Conservation (phyloP, 2,797 vertebrate genomes). For the Acanthopagrus latus region DNA sequence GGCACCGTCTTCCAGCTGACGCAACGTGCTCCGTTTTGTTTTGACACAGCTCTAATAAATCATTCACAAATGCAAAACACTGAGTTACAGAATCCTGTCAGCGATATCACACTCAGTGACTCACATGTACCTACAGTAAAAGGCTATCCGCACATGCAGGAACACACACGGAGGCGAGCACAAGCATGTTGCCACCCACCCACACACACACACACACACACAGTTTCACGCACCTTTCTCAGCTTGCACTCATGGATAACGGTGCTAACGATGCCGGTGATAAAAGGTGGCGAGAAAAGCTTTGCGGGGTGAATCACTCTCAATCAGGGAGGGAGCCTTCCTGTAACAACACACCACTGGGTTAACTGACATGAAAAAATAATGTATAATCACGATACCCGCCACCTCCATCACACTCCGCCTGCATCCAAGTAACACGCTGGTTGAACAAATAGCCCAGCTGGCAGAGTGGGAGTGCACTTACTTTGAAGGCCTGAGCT, state of each 20-base stretch:
- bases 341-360: constrained; percentile 43
- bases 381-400: constrained; percentile 60
- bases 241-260: constrained; percentile 54
- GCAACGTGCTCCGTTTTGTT: constrained; percentile 17
- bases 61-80: constrained; percentile 40
- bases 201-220: constrained; percentile 7
- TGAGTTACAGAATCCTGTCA: constrained; percentile 13
- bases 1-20: constrained; percentile 24
- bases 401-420: constrained; percentile 69
- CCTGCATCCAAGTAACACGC: constrained; percentile 73
- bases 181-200: not conserved
- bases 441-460: constrained; percentile 75
- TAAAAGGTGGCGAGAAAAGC: constrained; percentile 61
- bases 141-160: not conserved
- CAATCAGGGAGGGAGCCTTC: constrained; percentile 45
- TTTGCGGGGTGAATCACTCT: constrained; percentile 66
- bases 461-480: constrained; percentile 78
- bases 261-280: constrained; percentile 47
- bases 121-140: constrained; percentile 11
- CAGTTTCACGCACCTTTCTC: constrained; percentile 17
- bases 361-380: constrained; percentile 51
- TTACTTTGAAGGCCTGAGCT: constrained; percentile 73
- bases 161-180: not conserved
- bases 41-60: constrained; percentile 46
- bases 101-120: constrained; percentile 13